Evolutionary conservation across 2,888 invertebrate genomes (phyloP), one percentile per base, ranked within the genome.

Genomic region (Melanargia galathea): DNA sequence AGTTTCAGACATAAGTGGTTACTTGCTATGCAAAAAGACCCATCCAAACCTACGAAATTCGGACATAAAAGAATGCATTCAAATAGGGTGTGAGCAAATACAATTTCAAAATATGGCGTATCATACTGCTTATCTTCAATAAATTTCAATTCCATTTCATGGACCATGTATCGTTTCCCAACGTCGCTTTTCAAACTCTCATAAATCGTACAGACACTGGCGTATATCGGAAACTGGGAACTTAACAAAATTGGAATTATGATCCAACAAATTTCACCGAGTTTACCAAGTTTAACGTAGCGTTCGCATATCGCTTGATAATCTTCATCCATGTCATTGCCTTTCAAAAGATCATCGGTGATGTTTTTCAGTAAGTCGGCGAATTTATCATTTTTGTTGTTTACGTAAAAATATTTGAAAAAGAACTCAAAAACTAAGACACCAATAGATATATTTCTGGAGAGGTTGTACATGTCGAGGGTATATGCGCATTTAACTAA

Each of bases 1-100:
- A 88, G 63, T 66, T 87, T 88, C 1, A 87, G 70, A 6, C 81
- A 73, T 30, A 86, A 70, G 67, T 87, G 85, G 0, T 80, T 83
- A 0, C 80, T 83, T 0, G 82, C 81, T 55, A 87, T 86, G 60
- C 87, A 86, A 62, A 86, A 87, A 0, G 84, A 84, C 0, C 86
- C 85, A 40, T 87, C 88, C 11, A 87, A 80, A 1, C 87, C 86
- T 4, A 75, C 70, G 62, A 80, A 87, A 40, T 80, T 80, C 2
- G 82, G 81, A 1, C 78, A 71, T 0, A 87, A 71, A 5, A 79
- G 69, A 0, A 82, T 35, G 33, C 80, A 80, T 55, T 81, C 80
- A 0, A 75, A 10, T 24, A 81, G 74, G 56, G 79, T 84, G 67
- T 83, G 86, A 0, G 77, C 80, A 62, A 84, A 88, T 54, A 84